A percentile compares a stretch with the other conserved stretches of the same genome.
These are phyloP conservation scores for Alces alces DNA, from an alignment of 2,113 vertebrate species.

Conservation along the genomic window DNA sequence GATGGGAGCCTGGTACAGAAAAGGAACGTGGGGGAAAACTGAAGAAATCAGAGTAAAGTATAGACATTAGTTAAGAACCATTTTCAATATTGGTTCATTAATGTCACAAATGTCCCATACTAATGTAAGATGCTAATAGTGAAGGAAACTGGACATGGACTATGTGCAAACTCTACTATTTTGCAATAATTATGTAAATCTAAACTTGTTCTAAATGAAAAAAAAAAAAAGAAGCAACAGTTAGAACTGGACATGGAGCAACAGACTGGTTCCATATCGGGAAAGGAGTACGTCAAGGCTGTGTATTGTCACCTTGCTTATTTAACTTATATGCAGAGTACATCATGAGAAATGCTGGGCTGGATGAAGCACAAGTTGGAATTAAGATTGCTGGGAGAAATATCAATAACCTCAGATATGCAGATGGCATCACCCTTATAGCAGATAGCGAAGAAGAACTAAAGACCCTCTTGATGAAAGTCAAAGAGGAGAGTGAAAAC, in stretches of 20 bases:
- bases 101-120: neutral
- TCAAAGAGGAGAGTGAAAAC: neutral
- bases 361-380: neutral
- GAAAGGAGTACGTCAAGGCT: neutral
- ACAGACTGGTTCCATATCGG: neutral
- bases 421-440: neutral
- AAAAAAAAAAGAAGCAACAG: neutral
- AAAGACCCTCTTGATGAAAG: neutral
- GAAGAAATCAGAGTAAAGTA: neutral
- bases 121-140: neutral
- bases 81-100: neutral
- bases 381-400: neutral
- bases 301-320: neutral
- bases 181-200: neutral
- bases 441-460: neutral
- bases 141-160: neutral
- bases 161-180: neutral
- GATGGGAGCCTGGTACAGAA: neutral
- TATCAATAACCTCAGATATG: neutral
- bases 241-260: neutral
- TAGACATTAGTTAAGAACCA: neutral
- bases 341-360: accelerated
- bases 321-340: neutral
- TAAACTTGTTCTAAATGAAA: neutral
- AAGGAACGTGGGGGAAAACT: neutral